Base-by-base conservation (phyloP, 2,888 invertebrate species). In the Ochropacha duplaris region DNA sequence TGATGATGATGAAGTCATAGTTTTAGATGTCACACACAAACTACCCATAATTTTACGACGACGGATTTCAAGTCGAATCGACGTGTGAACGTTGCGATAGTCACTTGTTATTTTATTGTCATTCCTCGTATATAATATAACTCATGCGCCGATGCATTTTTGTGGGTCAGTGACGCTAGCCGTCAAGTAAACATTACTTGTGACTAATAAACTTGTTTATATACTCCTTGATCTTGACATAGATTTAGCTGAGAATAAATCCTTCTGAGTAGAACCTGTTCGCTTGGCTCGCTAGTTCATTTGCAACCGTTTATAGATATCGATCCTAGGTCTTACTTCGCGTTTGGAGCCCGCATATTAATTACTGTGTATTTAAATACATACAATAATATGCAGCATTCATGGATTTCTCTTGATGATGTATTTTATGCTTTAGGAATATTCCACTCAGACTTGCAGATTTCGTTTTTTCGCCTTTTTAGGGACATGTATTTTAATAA, bases 211-310 rank as follows among this genome's bases (percentile, higher is more conserved):
- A 87, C 86, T 68, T 65, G 86, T 85, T 84, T 69, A 67, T 65
- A 65, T 71, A 76, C 78, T 85, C 90, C 90, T 88, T 90, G 90
- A 90, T 90, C 91, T 87, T 92, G 92, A 92, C 92, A 91, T 81
- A 89, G 88, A 88, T 92, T 79, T 68, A 62, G 72, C 62, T 72
- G 62, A 78, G 82, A 87, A 85, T 86, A 86, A 86, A 88, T 90
- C 88, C 87, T 87, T 85, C 76, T 78, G 67, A 60, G 69, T 56
- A 19, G 84, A 89, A 90, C 92, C 87, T 83, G 90, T 92, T 89
- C 68, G 67, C 61, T 62, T 61, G 55, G 59, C 59, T 66, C 61
- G 75, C 59, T 66, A 62, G 75, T 72, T 72, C 66, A 78, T 79
- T 86, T 82, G 80, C 79, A 80, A 80, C 73, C 64, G 65, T 61